Evolutionary conservation across 2,113 vertebrate species (phyloP).

Genomic region (Petrocephalus microphthalmus): DNA sequence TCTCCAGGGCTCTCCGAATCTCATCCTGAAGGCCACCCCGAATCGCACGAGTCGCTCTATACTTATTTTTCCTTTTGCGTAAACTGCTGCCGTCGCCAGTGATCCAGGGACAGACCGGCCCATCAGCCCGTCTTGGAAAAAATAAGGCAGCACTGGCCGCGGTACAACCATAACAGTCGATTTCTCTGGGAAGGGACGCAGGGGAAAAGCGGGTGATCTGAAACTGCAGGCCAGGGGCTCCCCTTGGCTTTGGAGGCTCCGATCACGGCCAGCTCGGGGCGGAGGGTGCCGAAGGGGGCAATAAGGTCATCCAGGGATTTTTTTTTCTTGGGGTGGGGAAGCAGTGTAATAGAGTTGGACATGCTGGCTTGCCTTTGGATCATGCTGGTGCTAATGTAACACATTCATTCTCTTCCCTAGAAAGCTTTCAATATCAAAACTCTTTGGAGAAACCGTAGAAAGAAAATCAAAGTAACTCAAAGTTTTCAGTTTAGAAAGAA

Average conservation of each 20-base stretch:
- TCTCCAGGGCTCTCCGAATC: background rate
- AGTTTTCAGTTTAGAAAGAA: background rate
- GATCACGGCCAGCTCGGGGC: constrained; percentile 29
- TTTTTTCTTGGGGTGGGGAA: background rate
- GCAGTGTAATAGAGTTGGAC: background rate
- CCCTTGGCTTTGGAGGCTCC: constrained; percentile 48
- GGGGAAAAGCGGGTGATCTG: constrained; percentile 37
- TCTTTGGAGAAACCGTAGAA: background rate
- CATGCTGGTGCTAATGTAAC: background rate
- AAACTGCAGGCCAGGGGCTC: constrained; percentile 48
- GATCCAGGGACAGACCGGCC: background rate
- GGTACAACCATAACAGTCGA: constrained; percentile 29
- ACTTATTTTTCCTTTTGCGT: background rate
- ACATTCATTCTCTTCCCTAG: background rate
- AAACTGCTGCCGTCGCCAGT: too few species aligned
- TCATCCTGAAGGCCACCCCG: background rate
- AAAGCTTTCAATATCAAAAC: background rate
- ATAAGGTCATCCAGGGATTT: background rate
- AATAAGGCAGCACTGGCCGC: constrained; percentile 20
- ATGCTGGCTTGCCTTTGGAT: background rate
- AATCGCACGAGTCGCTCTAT: background rate
- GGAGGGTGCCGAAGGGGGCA: constrained; percentile 14
- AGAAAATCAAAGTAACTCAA: background rate
- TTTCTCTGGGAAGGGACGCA: constrained; percentile 25
- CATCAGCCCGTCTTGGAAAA: constrained; percentile 10